Evolutionary conservation across 1,140 invertebrate species (phyloP).

Genomic region (Drosophila quadrilineata): DNA sequence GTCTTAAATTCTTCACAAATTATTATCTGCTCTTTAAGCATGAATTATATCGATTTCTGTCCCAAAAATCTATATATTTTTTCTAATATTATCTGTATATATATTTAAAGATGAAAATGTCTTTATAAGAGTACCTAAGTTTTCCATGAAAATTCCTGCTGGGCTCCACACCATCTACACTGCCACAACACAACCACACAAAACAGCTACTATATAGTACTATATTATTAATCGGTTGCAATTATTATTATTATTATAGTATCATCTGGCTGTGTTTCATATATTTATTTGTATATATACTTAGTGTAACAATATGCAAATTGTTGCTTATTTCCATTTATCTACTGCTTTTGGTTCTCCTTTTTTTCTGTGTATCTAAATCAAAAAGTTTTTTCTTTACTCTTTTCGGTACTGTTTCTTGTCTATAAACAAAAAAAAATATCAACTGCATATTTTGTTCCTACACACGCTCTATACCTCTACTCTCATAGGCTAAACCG

Average conservation of each 20-base stretch:
- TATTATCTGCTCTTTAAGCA: too few relatives aligned
- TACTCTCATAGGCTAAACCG: slow-evolving; percentile 89
- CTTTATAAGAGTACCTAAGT: not conserved
- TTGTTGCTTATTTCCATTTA: slow-evolving; percentile 36
- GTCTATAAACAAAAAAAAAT: too few relatives aligned
- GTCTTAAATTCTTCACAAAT: too few relatives aligned
- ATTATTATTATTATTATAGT: not conserved
- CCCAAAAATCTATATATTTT: too few relatives aligned
- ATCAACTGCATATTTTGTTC: slow-evolving; percentile 66
- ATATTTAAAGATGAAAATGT: too few relatives aligned
- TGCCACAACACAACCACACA: slow-evolving; percentile 39
- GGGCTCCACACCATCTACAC: slow-evolving; percentile 4
- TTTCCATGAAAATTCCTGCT: slow-evolving; percentile 6
- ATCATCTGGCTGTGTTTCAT: slow-evolving; percentile 40
- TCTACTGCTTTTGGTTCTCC: too few relatives aligned
- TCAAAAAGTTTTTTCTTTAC: slow-evolving; percentile 73
- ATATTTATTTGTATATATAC: slow-evolving; percentile 58
- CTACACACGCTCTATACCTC: slow-evolving; percentile 62
- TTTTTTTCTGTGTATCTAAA: slow-evolving; percentile 75
- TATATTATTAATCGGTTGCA: slow-evolving; percentile 32
- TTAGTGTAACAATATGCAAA: slow-evolving; percentile 23
- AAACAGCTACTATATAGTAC: not conserved
- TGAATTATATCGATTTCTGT: too few relatives aligned
- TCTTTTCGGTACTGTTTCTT: slow-evolving; percentile 70
- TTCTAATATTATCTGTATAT: too few relatives aligned